Conservation (phyloP, 2,888 invertebrate genomes). For the Apamea epomidion region DNA sequence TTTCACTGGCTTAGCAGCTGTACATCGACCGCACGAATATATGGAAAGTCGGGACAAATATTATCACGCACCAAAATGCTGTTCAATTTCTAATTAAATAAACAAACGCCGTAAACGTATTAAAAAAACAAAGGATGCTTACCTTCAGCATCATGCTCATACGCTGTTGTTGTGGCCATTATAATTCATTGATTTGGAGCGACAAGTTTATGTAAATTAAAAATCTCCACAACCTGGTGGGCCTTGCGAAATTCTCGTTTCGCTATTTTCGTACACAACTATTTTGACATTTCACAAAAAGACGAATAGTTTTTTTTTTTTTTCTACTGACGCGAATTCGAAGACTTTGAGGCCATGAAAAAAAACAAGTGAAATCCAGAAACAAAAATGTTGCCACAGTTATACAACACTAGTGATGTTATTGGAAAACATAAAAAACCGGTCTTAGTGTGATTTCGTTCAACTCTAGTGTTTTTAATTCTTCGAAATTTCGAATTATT, state of each 20-base stretch:
- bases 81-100: constrained; percentile 58
- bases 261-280: constrained; percentile 76
- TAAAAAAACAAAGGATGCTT: constrained; percentile 59
- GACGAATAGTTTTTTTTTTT: constrained; percentile 38
- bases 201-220: constrained; percentile 50
- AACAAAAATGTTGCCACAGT: constrained; percentile 29
- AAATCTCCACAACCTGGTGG: constrained; percentile 53
- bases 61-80: constrained; percentile 60
- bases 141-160: constrained; percentile 88
- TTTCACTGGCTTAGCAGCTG: constrained; percentile 63
- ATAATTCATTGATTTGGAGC: constrained; percentile 68
- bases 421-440: constrained; percentile 17
- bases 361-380: constrained; percentile 34
- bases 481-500: not conserved
- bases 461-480: constrained; percentile 32
- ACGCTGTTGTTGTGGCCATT: constrained; percentile 84
- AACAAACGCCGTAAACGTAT: constrained; percentile 29
- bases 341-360: constrained; percentile 49
- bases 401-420: not conserved
- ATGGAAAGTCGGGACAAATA: constrained; percentile 67
- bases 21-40: constrained; percentile 52
- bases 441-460: constrained; percentile 18
- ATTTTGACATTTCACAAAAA: constrained; percentile 71
- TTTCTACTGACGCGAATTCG: constrained; percentile 6
- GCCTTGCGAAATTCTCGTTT: constrained; percentile 65